Evolutionary conservation across 1,140 invertebrate genomes (phyloP).

Genomic region (Macrotrachela quadricornifera): DNA sequence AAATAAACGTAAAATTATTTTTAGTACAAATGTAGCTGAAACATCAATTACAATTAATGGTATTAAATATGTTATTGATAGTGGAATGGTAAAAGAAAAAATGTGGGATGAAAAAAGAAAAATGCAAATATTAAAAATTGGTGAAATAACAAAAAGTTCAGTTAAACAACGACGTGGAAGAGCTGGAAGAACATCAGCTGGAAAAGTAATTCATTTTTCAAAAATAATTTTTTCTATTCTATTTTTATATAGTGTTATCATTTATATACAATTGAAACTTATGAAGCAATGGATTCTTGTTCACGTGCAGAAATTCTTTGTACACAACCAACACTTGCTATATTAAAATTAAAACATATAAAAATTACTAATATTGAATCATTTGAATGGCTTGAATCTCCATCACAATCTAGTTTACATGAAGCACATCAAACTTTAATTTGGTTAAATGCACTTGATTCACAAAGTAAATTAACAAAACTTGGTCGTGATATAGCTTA

Average conservation of each 20-base stretch:
- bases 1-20: background rate
- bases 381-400: too few species aligned
- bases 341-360: too few species aligned
- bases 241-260: too few species aligned
- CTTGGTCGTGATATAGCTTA: slow-evolving; percentile 90
- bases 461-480: slow-evolving; percentile 77
- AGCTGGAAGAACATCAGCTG: slow-evolving; percentile 60
- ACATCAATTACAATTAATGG: slow-evolving; percentile 62
- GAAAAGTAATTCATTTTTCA: too few species aligned
- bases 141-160: slow-evolving; percentile 66
- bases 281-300: too few species aligned
- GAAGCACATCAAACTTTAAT: too few species aligned
- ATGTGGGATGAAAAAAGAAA: slow-evolving; percentile 57
- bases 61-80: slow-evolving; percentile 79
- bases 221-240: too few species aligned
- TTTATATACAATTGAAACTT: too few species aligned
- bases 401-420: too few species aligned
- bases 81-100: slow-evolving; percentile 67
- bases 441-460: slow-evolving; percentile 84
- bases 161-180: slow-evolving; percentile 70
- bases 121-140: slow-evolving; percentile 58
- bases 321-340: too few species aligned
- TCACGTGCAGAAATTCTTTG: too few species aligned
- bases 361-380: too few species aligned
- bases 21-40: slow-evolving; percentile 12